These are phyloP conservation scores for Amblyopsis hoosieri DNA, from an alignment of 2,797 vertebrate species.

Conservation along the genomic window DNA sequence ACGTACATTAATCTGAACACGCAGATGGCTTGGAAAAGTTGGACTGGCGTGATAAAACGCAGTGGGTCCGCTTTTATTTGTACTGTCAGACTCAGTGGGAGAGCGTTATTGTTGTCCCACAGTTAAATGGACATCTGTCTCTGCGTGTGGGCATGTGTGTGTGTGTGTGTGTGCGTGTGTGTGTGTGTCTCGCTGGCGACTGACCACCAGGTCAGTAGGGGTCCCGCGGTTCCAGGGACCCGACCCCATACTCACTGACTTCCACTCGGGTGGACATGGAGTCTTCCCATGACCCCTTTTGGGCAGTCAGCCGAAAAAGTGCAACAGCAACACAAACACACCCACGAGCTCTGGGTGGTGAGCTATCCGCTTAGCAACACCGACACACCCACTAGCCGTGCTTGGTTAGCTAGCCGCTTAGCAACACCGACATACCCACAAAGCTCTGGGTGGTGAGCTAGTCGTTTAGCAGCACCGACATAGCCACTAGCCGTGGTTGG, in stretches of 20 bases:
- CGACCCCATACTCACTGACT: conserved; percentile 77
- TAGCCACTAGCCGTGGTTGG: too few species aligned
- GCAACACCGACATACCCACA: conserved; percentile 6
- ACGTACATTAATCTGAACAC: conserved; percentile 81
- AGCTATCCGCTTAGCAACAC: conserved; percentile 12
- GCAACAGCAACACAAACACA: conserved; percentile 32
- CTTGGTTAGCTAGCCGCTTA: neutral
- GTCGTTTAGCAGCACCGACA: neutral
- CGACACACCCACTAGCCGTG: too few species aligned
- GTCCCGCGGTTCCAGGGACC: conserved; percentile 40
- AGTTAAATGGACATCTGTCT: neutral
- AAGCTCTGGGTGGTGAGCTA: too few species aligned
- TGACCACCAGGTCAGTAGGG: conserved; percentile 35
- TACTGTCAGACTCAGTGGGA: conserved; percentile 11
- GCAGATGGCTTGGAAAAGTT: conserved; percentile 70
- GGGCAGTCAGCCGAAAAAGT: conserved; percentile 56
- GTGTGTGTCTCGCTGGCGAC: conserved; percentile 1
- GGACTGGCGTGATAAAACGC: conserved; percentile 5
- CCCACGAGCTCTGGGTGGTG: conserved; percentile 24
- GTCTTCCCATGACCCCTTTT: conserved; percentile 35
- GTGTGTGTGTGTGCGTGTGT: neutral
- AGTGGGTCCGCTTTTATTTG: neutral
- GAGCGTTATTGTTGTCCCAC: conserved; percentile 7
- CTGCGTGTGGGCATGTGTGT: conserved; percentile 16
- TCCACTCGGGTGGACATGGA: conserved; percentile 67